A percentile compares a stretch with the other conserved stretches of the same genome.
Evolutionary conservation across 1,140 invertebrate genomes (phyloP).

Genomic region (Scylla paramamosain): DNA sequence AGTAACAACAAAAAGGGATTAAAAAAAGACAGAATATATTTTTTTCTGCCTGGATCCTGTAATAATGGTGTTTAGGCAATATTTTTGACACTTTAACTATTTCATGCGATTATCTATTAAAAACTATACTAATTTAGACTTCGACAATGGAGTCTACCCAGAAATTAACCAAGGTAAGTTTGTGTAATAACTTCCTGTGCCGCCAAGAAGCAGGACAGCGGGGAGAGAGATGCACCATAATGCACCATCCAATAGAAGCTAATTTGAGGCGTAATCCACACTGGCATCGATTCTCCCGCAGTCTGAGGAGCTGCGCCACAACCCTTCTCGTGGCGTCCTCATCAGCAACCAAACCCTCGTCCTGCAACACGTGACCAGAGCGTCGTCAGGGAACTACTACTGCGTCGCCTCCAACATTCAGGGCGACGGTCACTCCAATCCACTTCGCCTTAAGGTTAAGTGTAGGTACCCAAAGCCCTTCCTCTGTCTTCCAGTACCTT

Average conservation of each 20-base stretch:
- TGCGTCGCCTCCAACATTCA: constrained; percentile 80
- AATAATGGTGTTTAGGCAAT: background rate
- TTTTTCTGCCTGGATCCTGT: background rate
- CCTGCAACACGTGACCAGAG: constrained; percentile 32
- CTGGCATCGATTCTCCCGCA: background rate
- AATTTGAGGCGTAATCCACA: constrained; percentile 12
- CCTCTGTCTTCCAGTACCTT: background rate
- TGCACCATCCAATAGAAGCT: background rate
- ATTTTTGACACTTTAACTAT: background rate
- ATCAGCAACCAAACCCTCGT: constrained; percentile 54
- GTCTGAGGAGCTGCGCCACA: constrained; percentile 54
- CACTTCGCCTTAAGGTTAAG: constrained; percentile 90
- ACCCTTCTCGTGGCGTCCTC: constrained; percentile 36
- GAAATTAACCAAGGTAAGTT: background rate
- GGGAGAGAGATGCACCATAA: background rate
- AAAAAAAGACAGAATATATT: background rate
- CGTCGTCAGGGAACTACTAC: constrained; percentile 52
- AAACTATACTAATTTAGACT: background rate
- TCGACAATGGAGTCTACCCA: background rate
- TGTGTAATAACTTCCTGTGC: background rate
- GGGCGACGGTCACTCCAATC: constrained; percentile 92
- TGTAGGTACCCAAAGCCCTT: constrained; percentile 84
- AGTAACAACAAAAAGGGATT: background rate
- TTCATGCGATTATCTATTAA: background rate
- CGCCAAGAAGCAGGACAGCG: background rate